Evolutionary conservation across 2,888 invertebrate genomes (phyloP), one percentile per base, ranked within the genome.

Genomic region (Gari tellinella): DNA sequence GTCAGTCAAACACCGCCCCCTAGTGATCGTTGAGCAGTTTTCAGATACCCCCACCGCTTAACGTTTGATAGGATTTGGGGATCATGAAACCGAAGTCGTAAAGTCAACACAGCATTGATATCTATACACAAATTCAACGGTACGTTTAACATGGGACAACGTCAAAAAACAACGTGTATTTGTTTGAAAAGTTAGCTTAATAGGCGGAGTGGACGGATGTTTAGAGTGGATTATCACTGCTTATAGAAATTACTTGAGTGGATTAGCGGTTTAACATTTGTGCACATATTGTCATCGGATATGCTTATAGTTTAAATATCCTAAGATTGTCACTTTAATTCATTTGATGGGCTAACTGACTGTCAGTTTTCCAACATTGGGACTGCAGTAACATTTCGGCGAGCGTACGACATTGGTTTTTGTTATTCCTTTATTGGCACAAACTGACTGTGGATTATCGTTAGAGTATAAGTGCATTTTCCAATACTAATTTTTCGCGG

Each of bases 1-100:
- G 73, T 73, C 73, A 63, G 53, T 73, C 67, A 73, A n/a, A 3
- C 19, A 23, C 48, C 12, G 31, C 31, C 31, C n/a, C 31, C 31
- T 31, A 31, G 26, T 45, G 45, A 57, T 45, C 31, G 57, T 57
- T 31, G 5, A 48, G 17, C 49, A 23, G 61, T 61, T 61, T 61
- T 49, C 25, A 49, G 61, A 61, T 49, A 40, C 61, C 61, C n/a
- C 61, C 61, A 49, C 61, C 40, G 57, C 43, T 49, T 51, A 21
- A 61, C 61, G 49, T 48, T 40, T 49, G 49, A 61, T 61, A 61
- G 61, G 49, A 61, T 61, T 51, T 49, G 40, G 61, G 61, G 61
- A 61, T 61, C 61, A 21, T 23, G 61, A 61, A 61, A 61, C 37
- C 49, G 41, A 49, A 61, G 40, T 57, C 45, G 46, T 40, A 19